phyloP scores from a whole-genome alignment of 2,797 vertebrate genomes.

The Caiman crocodilus region DNA sequence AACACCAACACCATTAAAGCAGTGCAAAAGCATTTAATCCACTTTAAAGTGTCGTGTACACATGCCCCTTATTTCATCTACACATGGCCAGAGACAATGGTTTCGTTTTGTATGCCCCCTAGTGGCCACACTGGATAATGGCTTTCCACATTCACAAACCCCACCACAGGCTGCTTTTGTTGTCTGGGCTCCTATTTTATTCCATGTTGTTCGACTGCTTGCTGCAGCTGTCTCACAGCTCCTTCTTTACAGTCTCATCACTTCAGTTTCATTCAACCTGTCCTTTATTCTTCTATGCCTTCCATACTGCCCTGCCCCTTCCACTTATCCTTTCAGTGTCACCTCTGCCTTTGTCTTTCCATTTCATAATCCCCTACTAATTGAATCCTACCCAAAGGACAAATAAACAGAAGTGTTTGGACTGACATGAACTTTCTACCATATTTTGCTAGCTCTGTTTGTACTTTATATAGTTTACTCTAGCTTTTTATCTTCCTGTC shows the following conservation, averaged over 20 bases:
- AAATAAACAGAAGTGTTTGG: slow-evolving; percentile 21
- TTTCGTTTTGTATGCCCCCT: background rate
- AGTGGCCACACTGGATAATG: background rate
- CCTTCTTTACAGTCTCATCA: background rate
- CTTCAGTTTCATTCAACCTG: background rate
- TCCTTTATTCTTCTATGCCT: background rate
- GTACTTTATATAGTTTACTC: slow-evolving; percentile 7
- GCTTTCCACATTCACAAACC: background rate
- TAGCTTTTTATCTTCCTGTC: slow-evolving; percentile 23
- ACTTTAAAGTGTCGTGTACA: too few species aligned
- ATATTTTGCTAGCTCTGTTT: slow-evolving; percentile 1
- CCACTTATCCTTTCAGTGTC: background rate
- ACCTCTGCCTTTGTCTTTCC: background rate
- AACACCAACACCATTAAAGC: too few species aligned
- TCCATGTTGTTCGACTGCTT: background rate
- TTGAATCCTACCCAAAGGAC: slow-evolving; percentile 34
- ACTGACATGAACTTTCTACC: background rate
- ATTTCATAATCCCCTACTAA: slow-evolving; percentile 27
- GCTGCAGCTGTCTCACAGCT: background rate
- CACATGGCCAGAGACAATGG: background rate
- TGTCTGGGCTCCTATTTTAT: background rate
- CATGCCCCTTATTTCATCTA: background rate
- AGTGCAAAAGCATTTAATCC: too few species aligned
- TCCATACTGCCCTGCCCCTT: background rate
- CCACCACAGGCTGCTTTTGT: background rate